Base-by-base conservation (phyloP, 2,888 invertebrate species). In the Macrophya annulata region DNA sequence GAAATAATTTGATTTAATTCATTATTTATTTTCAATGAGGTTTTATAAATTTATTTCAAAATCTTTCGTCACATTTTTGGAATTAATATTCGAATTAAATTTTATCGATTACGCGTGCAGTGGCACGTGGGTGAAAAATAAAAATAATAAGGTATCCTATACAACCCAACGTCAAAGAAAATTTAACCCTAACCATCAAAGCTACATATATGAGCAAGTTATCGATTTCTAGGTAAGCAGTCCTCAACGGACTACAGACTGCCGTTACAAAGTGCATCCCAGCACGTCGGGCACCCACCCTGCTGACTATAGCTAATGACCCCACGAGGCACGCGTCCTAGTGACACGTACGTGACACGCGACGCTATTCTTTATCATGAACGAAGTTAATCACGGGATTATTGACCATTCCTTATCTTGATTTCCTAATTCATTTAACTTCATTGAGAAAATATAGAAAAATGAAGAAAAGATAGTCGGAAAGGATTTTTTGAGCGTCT, bases 231-330 rank as follows among this genome's bases (percentile, higher is more conserved):
- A 85, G 82, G 86, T 77, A 43, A 87, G 87, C 87, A 86, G 88
- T 89, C 86, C 68, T 65, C 89, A 90, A 91, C 92, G 90, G 90
- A 90, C 90, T 68, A 88, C 90, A 90, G 90, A 90, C 90, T 90
- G 88, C 90, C 90, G 90, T 91, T 90, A 89, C 90, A 85, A 89
- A 88, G 88, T 88, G 88, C 89, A 89, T 89, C 86, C 68, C 68
- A 37, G 43, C 74, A 74, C 74, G 43, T 43, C 45, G 21, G 51
- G 51, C 62, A 81, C 62, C 37, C 62, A 62, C 43, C 81, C 40
- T 43, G 62, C 62, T 17, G 81, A n/a, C 62, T 59, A 81, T 59
- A 81, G 43, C 62, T 81, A 81, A 65, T 65, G 62, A 81, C 81
- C 65, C 81, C 62, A 65, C 81, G 31, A 81, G 62, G 62, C 81